Evolutionary conservation across 2,113 vertebrate species (phyloP).

Genomic region (Percina caprodes): DNA sequence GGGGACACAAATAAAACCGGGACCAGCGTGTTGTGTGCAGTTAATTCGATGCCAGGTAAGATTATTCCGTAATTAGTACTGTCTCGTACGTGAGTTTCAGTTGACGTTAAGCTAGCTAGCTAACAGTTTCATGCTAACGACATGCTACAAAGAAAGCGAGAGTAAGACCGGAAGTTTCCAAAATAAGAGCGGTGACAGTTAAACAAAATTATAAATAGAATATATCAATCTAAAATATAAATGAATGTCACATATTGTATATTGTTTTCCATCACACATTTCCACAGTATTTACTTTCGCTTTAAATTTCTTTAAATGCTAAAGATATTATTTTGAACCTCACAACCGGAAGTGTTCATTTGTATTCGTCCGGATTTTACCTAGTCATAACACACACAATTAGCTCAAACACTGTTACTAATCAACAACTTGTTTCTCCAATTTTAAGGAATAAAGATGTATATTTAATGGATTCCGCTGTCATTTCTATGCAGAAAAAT

Average conservation of each 20-base stretch:
- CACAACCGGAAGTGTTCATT: neutral
- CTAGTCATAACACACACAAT: neutral
- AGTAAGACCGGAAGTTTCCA: neutral
- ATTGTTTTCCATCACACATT: accelerated
- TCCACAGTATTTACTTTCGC: neutral
- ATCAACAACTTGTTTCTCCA: neutral
- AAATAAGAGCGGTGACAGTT: constrained; percentile 3
- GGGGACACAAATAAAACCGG: constrained; percentile 14
- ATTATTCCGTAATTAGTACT: too few relatives aligned
- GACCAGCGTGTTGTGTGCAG: constrained; percentile 36
- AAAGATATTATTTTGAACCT: neutral
- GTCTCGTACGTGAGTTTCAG: neutral
- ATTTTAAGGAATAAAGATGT: too few relatives aligned
- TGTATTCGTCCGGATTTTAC: neutral
- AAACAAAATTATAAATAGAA: neutral
- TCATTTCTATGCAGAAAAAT: too few relatives aligned
- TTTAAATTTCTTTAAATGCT: neutral
- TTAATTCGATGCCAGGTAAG: constrained; percentile 76
- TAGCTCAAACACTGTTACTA: neutral
- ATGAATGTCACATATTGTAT: accelerated
- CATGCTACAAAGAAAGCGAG: neutral
- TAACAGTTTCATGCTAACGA: neutral
- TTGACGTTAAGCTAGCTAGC: neutral
- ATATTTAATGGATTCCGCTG: too few relatives aligned
- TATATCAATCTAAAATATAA: neutral